Base-by-base conservation (phyloP, 2,113 vertebrate species). In the Australoheros scitulus region DNA sequence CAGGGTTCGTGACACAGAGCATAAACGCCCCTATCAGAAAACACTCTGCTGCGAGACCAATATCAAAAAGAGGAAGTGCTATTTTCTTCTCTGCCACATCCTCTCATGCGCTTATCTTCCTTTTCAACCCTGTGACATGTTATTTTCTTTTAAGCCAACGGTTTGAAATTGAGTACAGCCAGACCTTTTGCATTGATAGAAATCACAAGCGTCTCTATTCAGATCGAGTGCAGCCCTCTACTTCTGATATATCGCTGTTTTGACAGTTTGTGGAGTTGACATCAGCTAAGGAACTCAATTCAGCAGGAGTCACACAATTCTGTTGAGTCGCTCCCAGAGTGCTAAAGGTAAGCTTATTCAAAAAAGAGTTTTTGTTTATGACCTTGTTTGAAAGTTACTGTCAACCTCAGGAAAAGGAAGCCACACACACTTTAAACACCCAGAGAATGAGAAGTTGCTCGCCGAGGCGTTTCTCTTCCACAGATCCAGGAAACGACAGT, bases 331-430 rank as follows among this genome's bases (percentile, higher is more conserved):
- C 75, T 82, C 81, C 83, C 63, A 29, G 52, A 68, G 72, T 60
- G 57, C 85, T 89, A 26, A 93, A 92, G 94, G 94, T 95, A 93
- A 92, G 92, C 72, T 83, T 82, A 79, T 90, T 91, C 77, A 65
- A 65, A 85, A 26, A 75, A 75, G 17, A 47, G 26, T 82, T 84
- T 86, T 65, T 88, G 56, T 89, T 85, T 58, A 29, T 86, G 76
- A 91, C 79, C 76, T 79, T 91, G 87, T 92, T 92, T 87, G 64
- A 94, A 94, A 80, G 86, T 87, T 79, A 77, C 89, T 87, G 86
- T 92, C 88, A 86, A 88, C 86, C 34, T 52, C 82, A 89, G 88
- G 87, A 91, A 91, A 81, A 79, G 77, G 79, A 88, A 91, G 70
- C 76, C 77, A 83, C 60, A 83, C 52, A 38, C 55, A 70, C 58